A percentile compares a stretch with the other conserved stretches of the same genome.
phyloP scores from a whole-genome alignment of 2,797 vertebrate species.

The Sebastes steindachneri region DNA sequence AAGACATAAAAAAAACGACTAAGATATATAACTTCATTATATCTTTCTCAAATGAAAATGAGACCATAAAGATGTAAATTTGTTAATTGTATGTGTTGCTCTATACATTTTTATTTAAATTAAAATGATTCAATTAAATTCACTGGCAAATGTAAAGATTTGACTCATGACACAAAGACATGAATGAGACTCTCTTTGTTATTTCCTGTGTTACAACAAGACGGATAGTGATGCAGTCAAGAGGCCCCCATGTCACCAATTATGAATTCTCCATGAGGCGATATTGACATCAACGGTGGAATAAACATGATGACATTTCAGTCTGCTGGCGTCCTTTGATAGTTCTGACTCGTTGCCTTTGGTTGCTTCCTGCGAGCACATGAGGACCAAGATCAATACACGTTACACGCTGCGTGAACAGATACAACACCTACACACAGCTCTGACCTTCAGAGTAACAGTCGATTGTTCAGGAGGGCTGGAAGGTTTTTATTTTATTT shows the following conservation, averaged over 20 bases:
- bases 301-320: conserved; percentile 16
- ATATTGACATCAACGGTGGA: background rate
- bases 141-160: background rate
- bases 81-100: background rate
- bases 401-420: background rate
- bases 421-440: background rate
- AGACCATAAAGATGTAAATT: background rate
- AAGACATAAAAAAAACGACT: background rate
- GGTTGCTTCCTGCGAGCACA: background rate
- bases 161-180: background rate
- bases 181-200: background rate
- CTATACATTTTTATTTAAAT: background rate
- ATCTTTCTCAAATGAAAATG: background rate
- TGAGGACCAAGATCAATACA: conserved; percentile 24
- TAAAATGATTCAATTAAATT: background rate
- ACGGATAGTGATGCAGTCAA: background rate
- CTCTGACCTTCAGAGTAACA: conserved; percentile 13
- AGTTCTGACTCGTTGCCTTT: background rate
- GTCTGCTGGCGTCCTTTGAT: background rate
- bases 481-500: background rate
- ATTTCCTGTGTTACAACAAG: background rate
- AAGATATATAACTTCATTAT: background rate
- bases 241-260: background rate
- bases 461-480: background rate
- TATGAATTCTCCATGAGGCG: background rate